Evolutionary conservation across 1,140 invertebrate genomes (phyloP).

Genomic region (Ceratosolen solmsi): DNA sequence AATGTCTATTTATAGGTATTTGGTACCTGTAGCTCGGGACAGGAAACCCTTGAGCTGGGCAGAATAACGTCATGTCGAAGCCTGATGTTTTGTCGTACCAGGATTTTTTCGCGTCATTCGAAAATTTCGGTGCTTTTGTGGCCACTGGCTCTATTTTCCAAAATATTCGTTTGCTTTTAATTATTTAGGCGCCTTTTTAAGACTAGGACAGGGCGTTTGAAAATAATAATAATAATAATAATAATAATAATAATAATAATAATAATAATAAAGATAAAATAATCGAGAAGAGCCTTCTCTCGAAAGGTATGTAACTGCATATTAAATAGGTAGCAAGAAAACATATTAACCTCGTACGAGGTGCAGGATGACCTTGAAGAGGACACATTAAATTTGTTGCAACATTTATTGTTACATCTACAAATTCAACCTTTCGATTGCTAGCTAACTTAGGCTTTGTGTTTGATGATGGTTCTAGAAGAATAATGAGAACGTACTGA

Average conservation of each 20-base stretch:
- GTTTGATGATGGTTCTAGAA: constrained; percentile 74
- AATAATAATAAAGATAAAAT: no score
- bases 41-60: constrained; percentile 71
- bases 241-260: no score
- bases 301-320: not conserved
- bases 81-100: constrained; percentile 72
- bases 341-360: constrained; percentile 65
- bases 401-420: constrained; percentile 59
- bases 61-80: constrained; percentile 67
- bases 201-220: constrained; percentile 43
- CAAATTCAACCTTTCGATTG: constrained; percentile 70
- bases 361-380: constrained; percentile 78
- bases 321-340: not conserved
- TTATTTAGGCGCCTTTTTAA: not conserved
- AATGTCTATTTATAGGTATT: not conserved
- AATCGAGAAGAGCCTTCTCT: no score
- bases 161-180: constrained; percentile 6
- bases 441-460: constrained; percentile 74
- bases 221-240: no score
- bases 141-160: constrained; percentile 81
- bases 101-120: constrained; percentile 79
- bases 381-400: constrained; percentile 73
- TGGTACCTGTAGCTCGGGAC: constrained; percentile 73
- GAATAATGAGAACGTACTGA: constrained; percentile 29
- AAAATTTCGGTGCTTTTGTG: constrained; percentile 84